These are phyloP conservation scores for Galleria mellonella DNA, from an alignment of 1,140 invertebrate genomes.

Conservation along the genomic window DNA sequence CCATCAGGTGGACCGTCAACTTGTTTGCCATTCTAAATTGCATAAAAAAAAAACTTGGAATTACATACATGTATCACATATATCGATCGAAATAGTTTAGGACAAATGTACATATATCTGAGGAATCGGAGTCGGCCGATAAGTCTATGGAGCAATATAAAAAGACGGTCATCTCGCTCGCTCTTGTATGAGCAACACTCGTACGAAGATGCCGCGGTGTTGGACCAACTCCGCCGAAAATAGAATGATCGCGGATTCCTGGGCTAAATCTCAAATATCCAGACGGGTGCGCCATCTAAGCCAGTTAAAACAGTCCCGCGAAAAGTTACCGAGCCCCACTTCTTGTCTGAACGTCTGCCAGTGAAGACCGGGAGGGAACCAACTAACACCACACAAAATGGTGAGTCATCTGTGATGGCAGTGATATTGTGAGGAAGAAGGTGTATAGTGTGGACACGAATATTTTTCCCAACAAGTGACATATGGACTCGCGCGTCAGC, in stretches of 20 bases:
- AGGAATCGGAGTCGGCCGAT: conserved; percentile 34
- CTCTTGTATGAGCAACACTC: conserved; percentile 19
- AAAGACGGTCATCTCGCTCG: conserved; percentile 60
- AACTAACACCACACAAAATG: conserved; percentile 77
- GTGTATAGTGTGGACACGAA: conserved; percentile 58
- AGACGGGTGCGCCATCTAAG: conserved; percentile 80
- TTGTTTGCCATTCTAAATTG: too few relatives aligned
- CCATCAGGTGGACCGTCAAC: too few relatives aligned
- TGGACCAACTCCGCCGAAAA: conserved; percentile 66
- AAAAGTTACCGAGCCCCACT: conserved; percentile 80
- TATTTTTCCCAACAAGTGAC: conserved; percentile 45
- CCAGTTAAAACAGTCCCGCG: conserved; percentile 82
- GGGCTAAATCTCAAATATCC: conserved; percentile 77
- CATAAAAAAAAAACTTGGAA: neutral
- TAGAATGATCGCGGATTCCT: conserved; percentile 74
- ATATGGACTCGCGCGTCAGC: conserved; percentile 20
- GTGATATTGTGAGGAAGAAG: conserved; percentile 54
- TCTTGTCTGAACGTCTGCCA: conserved; percentile 82
- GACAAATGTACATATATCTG: conserved; percentile 68
- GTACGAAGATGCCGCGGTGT: conserved; percentile 36
- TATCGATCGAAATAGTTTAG: conserved; percentile 69
- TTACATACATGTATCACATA: conserved; percentile 29
- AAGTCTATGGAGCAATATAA: conserved; percentile 21
- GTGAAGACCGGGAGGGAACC: conserved; percentile 77
- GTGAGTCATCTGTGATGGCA: conserved; percentile 74